These are phyloP conservation scores for Leucoma salicis DNA, from an alignment of 2,888 invertebrate genomes.

Conservation along the genomic window DNA sequence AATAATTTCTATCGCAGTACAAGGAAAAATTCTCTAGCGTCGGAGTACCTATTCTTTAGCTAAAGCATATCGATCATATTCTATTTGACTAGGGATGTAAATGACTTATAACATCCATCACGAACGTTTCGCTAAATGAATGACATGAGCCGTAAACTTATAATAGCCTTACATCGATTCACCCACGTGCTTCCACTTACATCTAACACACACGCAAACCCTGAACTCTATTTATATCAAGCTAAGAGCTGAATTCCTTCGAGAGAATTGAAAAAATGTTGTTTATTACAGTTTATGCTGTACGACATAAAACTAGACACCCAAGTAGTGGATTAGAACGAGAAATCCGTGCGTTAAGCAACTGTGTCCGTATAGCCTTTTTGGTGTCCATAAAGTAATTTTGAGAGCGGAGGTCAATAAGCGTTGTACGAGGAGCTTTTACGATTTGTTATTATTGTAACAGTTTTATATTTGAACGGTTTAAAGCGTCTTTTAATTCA, in stretches of 20 bases:
- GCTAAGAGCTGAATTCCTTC: conserved; percentile 42
- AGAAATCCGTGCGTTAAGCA: conserved; percentile 62
- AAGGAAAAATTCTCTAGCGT: too few species aligned
- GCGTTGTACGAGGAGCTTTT: conserved; percentile 53
- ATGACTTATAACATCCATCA: conserved; percentile 56
- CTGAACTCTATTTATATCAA: conserved; percentile 21
- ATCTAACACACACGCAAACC: conserved; percentile 8
- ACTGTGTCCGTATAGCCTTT: conserved; percentile 26
- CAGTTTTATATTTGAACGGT: conserved; percentile 53
- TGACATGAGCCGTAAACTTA: conserved; percentile 65
- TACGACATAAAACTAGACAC: conserved; percentile 74
- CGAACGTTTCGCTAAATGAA: conserved; percentile 70
- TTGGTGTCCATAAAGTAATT: conserved; percentile 31
- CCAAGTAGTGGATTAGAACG: conserved; percentile 75
- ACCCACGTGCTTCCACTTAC: conserved; percentile 58
- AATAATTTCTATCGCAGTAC: too few species aligned
- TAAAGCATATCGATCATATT: not conserved
- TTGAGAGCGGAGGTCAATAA: conserved; percentile 63
- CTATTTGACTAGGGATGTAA: conserved; percentile 34
- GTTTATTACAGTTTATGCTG: conserved; percentile 68
- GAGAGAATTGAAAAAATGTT: conserved; percentile 10
- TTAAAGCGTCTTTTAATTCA: conserved; percentile 35
- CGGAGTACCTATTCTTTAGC: too few species aligned
- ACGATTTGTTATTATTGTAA: conserved; percentile 74
- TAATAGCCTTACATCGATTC: conserved; percentile 58